phyloP scores from a whole-genome alignment of 2,113 vertebrate genomes.

The Plecotus auritus region DNA sequence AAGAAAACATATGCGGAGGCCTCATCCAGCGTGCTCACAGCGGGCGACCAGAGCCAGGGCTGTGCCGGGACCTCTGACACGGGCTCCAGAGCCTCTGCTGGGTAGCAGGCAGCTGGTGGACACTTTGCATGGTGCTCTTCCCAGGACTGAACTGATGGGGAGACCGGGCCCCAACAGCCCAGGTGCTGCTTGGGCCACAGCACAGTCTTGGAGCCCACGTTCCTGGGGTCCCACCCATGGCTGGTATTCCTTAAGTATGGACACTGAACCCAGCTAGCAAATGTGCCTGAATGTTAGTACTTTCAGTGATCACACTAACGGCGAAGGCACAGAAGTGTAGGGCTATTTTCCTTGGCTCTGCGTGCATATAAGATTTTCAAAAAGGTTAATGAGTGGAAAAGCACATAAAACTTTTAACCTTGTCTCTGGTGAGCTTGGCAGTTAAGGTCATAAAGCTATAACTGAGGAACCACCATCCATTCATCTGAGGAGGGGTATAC shows the following conservation, averaged over 20 bases:
- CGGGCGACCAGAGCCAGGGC: neutral
- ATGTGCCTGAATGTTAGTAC: neutral
- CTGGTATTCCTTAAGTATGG: neutral
- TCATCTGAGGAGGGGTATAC: neutral
- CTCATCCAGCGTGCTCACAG: accelerated
- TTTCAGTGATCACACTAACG: neutral
- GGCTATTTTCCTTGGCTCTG: neutral
- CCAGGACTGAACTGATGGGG: neutral
- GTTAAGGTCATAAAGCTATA: neutral
- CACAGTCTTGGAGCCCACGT: accelerated
- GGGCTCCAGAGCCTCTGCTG: neutral
- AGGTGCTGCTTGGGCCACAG: neutral
- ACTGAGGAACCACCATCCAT: neutral
- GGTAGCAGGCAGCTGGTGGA: neutral
- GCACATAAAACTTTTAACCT: neutral
- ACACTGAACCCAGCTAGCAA: neutral
- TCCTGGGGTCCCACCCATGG: neutral
- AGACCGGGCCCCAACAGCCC: neutral
- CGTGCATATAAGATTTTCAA: neutral
- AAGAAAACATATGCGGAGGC: accelerated
- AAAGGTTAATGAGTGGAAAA: constrained; percentile 16
- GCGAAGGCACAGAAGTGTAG: neutral
- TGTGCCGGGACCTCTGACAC: neutral
- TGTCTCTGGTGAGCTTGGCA: neutral
- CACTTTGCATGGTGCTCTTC: neutral